Evolutionary conservation across 2,113 vertebrate species (phyloP).

Genomic region (Nymphicus hollandicus): DNA sequence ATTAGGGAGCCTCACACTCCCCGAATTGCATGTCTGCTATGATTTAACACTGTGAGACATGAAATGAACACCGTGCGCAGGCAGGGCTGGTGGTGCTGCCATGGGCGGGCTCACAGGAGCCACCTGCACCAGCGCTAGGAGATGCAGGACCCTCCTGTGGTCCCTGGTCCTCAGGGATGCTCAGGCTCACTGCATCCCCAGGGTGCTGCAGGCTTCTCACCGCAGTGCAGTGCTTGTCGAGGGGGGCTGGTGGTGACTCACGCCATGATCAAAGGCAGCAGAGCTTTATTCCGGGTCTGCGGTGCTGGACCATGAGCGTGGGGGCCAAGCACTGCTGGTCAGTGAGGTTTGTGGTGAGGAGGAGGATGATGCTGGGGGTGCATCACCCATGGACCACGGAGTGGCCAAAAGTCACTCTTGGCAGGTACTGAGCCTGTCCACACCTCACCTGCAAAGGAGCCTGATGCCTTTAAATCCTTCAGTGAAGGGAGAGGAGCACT

Average conservation of each 20-base stretch:
- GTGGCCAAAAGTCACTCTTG: not conserved
- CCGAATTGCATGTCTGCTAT: constrained; percentile 56
- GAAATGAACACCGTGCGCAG: not conserved
- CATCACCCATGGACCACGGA: not conserved
- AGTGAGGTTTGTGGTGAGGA: not conserved
- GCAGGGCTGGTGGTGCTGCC: accelerated
- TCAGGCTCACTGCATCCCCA: not conserved
- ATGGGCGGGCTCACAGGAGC: accelerated
- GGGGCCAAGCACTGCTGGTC: no score
- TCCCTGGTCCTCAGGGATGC: not conserved
- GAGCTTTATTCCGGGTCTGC: not conserved
- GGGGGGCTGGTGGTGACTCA: not conserved
- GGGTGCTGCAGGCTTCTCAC: not conserved
- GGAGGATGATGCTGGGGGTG: not conserved
- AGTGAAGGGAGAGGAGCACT: not conserved
- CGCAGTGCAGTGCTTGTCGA: no score
- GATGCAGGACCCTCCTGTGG: not conserved
- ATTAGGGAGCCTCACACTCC: not conserved
- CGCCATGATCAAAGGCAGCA: not conserved
- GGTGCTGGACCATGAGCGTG: not conserved
- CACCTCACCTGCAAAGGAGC: not conserved
- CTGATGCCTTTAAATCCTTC: constrained; percentile 47
- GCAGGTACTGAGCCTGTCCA: not conserved
- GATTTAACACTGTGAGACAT: constrained; percentile 15
- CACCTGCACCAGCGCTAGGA: accelerated